Conservation (phyloP, 2,113 vertebrate genomes). For the Papio anubis region DNA sequence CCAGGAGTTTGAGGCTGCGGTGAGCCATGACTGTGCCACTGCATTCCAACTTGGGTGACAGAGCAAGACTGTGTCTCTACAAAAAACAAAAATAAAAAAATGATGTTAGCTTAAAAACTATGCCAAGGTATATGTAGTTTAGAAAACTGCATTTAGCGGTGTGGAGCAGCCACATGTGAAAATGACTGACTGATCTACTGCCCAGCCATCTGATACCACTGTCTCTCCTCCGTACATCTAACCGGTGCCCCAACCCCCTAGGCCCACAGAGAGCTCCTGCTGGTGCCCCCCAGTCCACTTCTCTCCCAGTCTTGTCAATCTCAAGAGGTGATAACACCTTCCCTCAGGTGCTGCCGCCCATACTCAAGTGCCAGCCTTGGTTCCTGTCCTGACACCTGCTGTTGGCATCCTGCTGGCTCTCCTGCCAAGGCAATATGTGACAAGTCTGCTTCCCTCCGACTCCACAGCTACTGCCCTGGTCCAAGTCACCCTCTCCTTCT, state of each 20-base stretch:
- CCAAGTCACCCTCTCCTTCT: neutral
- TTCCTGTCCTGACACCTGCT: neutral
- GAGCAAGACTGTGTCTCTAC: neutral
- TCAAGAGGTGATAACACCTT: neutral
- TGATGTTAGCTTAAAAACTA: neutral
- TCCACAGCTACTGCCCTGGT: neutral
- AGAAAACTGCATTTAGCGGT: neutral
- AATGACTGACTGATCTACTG: neutral
- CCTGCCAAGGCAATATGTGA: neutral
- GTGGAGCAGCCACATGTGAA: neutral
- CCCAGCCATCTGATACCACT: neutral
- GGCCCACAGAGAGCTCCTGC: neutral
- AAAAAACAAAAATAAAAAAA: neutral
- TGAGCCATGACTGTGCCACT: neutral
- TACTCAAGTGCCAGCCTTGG: neutral
- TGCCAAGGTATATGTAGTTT: neutral
- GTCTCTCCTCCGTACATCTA: neutral
- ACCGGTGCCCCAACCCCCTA: neutral
- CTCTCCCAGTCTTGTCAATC: neutral
- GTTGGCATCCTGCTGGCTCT: neutral
- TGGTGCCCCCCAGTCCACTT: neutral
- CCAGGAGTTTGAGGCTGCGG: neutral
- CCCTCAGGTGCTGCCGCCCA: neutral
- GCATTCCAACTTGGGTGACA: neutral
- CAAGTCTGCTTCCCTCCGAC: neutral